Percentiles rank a stretch among this genome's conserved stretches.
Conservation (phyloP, 2,113 vertebrate species). For the Laticauda colubrina region DNA sequence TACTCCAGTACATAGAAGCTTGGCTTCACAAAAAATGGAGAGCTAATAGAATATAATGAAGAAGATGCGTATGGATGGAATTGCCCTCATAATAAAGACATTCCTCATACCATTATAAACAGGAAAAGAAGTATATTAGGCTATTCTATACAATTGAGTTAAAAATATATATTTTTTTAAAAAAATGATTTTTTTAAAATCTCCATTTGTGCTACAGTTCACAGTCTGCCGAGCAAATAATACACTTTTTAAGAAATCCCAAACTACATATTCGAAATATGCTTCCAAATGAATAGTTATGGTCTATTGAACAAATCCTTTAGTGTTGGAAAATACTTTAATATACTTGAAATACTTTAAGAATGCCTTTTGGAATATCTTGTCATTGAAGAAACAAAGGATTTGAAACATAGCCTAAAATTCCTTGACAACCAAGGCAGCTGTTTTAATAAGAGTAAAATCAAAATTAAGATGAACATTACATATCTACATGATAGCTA, state of each 20-base stretch:
- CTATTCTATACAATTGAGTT: background rate
- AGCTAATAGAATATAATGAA: background rate
- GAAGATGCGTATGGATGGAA: background rate
- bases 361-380: background rate
- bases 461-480: background rate
- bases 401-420: background rate
- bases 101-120: constrained; percentile 16
- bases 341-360: constrained; percentile 9
- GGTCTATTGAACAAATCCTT: constrained; percentile 8
- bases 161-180: constrained; percentile 10
- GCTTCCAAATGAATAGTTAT: constrained; percentile 11
- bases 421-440: constrained; percentile 9
- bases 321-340: background rate
- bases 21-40: constrained; percentile 17
- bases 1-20: background rate
- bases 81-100: background rate
- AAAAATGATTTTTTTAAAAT: background rate
- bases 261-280: constrained; percentile 23
- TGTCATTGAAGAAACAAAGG: background rate
- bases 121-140: constrained; percentile 22
- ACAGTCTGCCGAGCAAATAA: constrained; percentile 31
- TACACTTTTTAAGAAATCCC: constrained; percentile 14
- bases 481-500: background rate
- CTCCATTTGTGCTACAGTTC: constrained; percentile 26
- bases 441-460: background rate